Evolutionary conservation across 2,797 vertebrate genomes (phyloP), one percentile per base, ranked within the genome.

Genomic region (Menidia menidia): DNA sequence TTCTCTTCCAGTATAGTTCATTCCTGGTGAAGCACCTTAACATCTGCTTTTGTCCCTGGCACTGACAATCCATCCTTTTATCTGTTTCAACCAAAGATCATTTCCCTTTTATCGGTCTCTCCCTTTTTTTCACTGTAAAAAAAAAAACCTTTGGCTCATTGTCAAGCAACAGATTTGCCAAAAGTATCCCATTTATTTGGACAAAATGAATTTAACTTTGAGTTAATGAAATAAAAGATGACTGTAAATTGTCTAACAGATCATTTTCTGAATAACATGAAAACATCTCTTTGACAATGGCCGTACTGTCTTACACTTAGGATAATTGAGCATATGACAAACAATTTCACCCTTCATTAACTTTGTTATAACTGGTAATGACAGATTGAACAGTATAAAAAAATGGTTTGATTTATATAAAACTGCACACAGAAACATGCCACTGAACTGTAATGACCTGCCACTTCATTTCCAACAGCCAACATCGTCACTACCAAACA

Each of bases 101-200:
- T 56, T 75, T 82, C 59, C 45, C 53, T 70, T 78, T 83, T 57
- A 69, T 71, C 68, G 47, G 41, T 62, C 43, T 53, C 57, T 72
- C 66, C 55, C 13, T 52, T 16, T 55, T 73, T 75, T 58, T 47
- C 63, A 71, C n/a, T 51, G 57, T 48, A 32, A 19, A 65, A 83
- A 19, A 65, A 83, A 39, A 71, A 81, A 75, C 81, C 75, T 63
- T 80, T 80, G 73, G 72, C 75, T 64, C 59, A 0, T 30, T 70
- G 56, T 86, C 57, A 78, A 44, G 74, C 70, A 78, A 55, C 41
- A 72, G 53, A 33, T 50, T 51, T 53, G 65, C 48, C 60, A 69
- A 50, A 67, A 76, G 56, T 54, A 68, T 81, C 53, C 54, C 47
- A 78, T 55, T 58, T 55, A 56, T 54, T 35, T 50, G 42, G 16